These are phyloP conservation scores for Sebastolobus alascanus DNA, from an alignment of 2,797 vertebrate species.

Conservation along the genomic window DNA sequence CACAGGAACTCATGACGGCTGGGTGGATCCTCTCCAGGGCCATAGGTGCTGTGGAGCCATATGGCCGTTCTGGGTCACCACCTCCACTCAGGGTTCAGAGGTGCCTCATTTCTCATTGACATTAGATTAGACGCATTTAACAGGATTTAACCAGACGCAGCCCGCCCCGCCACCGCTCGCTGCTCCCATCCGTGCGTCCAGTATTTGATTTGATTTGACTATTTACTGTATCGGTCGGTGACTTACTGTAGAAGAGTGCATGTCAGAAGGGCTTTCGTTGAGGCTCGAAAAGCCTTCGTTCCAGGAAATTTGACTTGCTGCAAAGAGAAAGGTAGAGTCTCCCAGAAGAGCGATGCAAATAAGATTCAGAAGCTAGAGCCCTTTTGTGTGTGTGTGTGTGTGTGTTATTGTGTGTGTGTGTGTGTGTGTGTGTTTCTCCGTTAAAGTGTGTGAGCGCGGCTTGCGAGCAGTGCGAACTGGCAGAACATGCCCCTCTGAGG, in stretches of 20 bases:
- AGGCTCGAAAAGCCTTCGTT: constrained; percentile 23
- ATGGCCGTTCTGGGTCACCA: constrained; percentile 71
- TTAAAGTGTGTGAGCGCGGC: constrained; percentile 20
- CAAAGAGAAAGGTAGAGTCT: constrained; percentile 45
- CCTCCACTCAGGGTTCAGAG: constrained; percentile 67
- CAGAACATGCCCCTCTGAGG: constrained; percentile 61
- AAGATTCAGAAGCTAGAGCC: constrained; percentile 35
- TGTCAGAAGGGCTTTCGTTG: constrained; percentile 36
- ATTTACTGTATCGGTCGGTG: constrained; percentile 22
- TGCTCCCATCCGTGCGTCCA: constrained; percentile 15
- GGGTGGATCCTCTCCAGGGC: constrained; percentile 49
- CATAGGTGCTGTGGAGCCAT: constrained; percentile 63
- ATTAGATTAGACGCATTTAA: constrained; percentile 72
- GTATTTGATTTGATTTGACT: constrained; percentile 40
- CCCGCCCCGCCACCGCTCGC: constrained; percentile 1
- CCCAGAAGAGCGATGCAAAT: constrained; percentile 50
- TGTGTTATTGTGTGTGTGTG: constrained; percentile 11
- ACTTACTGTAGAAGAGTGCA: constrained; percentile 5
- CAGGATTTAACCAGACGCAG: constrained; percentile 48
- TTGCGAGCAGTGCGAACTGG: constrained; percentile 53
- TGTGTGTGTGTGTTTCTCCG: not conserved
- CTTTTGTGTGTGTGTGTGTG: constrained; percentile 4
- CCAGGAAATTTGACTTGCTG: constrained; percentile 56
- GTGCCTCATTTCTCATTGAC: constrained; percentile 65
- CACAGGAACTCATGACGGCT: constrained; percentile 25